These are phyloP conservation scores for Ecliptopera silaceata DNA, from an alignment of 2,888 invertebrate species.

Conservation along the genomic window DNA sequence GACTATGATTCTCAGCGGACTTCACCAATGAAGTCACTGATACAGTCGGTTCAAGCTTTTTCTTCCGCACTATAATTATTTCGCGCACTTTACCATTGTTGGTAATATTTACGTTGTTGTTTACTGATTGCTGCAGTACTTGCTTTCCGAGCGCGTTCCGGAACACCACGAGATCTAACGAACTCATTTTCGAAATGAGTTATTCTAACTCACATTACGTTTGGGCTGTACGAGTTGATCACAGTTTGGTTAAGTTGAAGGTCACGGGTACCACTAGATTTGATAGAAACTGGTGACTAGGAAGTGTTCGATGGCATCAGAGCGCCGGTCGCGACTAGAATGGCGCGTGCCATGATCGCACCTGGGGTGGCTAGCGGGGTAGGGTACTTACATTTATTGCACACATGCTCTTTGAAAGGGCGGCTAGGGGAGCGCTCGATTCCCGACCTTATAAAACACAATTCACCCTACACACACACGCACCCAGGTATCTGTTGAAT, in stretches of 20 bases:
- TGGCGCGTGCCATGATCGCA: constrained; percentile 81
- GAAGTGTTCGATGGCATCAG: constrained; percentile 70
- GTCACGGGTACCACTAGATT: constrained; percentile 8
- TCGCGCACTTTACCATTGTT: constrained; percentile 74
- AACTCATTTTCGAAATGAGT: constrained; percentile 65
- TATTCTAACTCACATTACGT: constrained; percentile 65
- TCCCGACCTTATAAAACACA: constrained; percentile 36
- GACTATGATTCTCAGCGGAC: constrained; percentile 49
- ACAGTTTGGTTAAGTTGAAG: constrained; percentile 8
- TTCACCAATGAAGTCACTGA: constrained; percentile 75
- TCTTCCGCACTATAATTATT: constrained; percentile 82
- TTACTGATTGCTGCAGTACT: constrained; percentile 86
- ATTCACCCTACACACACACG: constrained; percentile 37
- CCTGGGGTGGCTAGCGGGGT: constrained; percentile 80
- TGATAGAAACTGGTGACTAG: constrained; percentile 41
- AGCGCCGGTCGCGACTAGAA: constrained; percentile 76
- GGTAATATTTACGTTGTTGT: constrained; percentile 82
- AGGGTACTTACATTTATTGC: constrained; percentile 82
- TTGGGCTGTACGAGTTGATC: background rate
- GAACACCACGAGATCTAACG: constrained; percentile 83
- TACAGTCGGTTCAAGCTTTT: constrained; percentile 69
- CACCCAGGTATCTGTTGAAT: constrained; percentile 37
- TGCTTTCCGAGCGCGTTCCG: constrained; percentile 84
- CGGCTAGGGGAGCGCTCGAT: constrained; percentile 65
- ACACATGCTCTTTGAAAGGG: constrained; percentile 80